Base-by-base conservation (phyloP, 2,888 invertebrate genomes). In the Agrenia bidenticulata region DNA sequence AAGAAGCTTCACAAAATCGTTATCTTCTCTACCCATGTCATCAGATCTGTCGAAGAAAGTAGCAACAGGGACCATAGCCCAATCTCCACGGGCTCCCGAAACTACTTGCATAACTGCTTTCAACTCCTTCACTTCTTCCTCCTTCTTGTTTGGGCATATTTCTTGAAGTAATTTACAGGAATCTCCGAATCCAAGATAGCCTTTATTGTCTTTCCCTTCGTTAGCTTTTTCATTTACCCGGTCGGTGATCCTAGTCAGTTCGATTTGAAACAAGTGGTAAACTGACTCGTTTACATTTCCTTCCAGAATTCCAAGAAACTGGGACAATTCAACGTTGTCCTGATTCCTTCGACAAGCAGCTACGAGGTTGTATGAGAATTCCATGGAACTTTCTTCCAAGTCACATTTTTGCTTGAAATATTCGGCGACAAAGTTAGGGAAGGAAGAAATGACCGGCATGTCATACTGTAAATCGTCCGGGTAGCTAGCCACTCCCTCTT, bases 191-290 rank as follows among this genome's bases (percentile, higher is more conserved):
- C 61, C 45, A n/a, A 65, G n/a, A n/a, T 61, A 65, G 11, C 61
- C 56, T 27, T 57, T 61, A 45, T 65, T 49, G 2, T 27, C 61
- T 50, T 49, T 60, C 11, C 17, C 13, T 1, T 50, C 61, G 27
- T 61, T 61, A 15, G 61, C 27, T 21, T 42, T 61, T 26, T 50
- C 27, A 32, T 65, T 61, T 27, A 65, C 32, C 7, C 61, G 24
- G 1, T 61, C 61, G 21, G 53, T 23, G 13, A 65, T 17, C 23
- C 23, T 55, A 17, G 50, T 57, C 32, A 65, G 21, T 15, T 65
- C 65, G 42, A 65, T 65, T 50, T 65, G 65, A 42, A 65, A 65
- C 5, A 65, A 27, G 27, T 65, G 61, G 17, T 61, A 65, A 1
- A 61, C 41, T 2, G 61, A 57, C 24, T 65, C 65, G 41, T 65